phyloP scores from a whole-genome alignment of 64 coral and sea anemone genomes.

The Platygyra sinensis region DNA sequence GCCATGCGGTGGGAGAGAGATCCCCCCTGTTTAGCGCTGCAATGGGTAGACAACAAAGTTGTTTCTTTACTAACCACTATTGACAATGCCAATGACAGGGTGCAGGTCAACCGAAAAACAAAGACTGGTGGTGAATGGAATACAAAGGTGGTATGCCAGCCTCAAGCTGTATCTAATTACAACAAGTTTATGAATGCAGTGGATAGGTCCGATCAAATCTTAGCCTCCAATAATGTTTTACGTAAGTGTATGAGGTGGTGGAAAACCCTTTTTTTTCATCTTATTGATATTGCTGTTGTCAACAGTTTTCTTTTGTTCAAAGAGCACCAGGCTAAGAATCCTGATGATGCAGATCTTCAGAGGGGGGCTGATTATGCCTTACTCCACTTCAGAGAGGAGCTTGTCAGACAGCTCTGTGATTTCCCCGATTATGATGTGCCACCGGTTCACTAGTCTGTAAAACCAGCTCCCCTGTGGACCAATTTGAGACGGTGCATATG shows the following conservation, averaged over 20 bases:
- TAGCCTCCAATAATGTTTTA: not conserved
- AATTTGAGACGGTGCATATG: conserved; percentile 59
- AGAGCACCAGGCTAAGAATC: not conserved
- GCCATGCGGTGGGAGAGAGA: too few relatives aligned
- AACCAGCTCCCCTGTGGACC: not conserved
- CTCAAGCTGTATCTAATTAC: not conserved
- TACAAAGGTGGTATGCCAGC: not conserved
- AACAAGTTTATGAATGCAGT: conserved; percentile 44
- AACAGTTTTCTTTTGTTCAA: conserved; percentile 46
- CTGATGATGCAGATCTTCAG: not conserved
- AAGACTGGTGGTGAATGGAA: conserved; percentile 2
- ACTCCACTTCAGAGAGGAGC: conserved; percentile 50
- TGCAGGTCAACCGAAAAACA: not conserved
- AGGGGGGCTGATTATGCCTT: conserved; percentile 9
- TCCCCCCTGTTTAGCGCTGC: too few relatives aligned
- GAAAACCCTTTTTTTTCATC: conserved; percentile 38
- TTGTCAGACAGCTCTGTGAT: conserved; percentile 49
- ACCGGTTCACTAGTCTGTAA: conserved; percentile 12
- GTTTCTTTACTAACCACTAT: conserved; percentile 36
- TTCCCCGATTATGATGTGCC: conserved; percentile 62
- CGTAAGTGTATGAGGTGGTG: conserved; percentile 30
- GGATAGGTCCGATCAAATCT: conserved; percentile 37
- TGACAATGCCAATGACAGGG: conserved; percentile 40
- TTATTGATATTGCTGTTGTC: conserved; percentile 36
- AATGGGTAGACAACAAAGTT: not conserved